A percentile compares a stretch with the other conserved stretches of the same genome.
Conservation (phyloP, 2,888 invertebrate genomes). For the Camptogramma bilineatum region DNA sequence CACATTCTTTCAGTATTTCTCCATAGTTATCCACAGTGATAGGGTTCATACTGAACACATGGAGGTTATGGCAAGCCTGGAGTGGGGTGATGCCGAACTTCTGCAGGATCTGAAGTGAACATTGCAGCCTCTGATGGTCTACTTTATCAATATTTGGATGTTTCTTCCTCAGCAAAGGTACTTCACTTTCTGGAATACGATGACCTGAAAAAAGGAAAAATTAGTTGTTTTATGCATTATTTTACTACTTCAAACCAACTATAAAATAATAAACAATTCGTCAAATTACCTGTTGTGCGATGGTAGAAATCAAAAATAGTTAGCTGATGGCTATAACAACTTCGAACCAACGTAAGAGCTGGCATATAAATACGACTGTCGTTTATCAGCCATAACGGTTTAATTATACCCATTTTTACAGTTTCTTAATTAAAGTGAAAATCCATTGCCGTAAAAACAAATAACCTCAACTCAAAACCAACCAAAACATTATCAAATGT, state of each 20-base stretch:
- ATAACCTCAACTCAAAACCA: not conserved
- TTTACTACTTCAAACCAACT: no score
- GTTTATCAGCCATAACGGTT: slow-evolving; percentile 14
- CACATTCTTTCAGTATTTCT: slow-evolving; percentile 86
- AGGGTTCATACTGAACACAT: slow-evolving; percentile 84
- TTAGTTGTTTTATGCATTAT: not conserved
- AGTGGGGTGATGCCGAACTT: slow-evolving; percentile 77
- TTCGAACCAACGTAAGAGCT: slow-evolving; percentile 13
- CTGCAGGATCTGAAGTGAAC: slow-evolving; percentile 64
- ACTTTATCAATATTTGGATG: slow-evolving; percentile 69
- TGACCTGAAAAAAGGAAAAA: slow-evolving; percentile 57
- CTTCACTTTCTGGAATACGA: slow-evolving; percentile 50
- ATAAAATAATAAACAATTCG: not conserved
- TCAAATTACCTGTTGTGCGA: slow-evolving; percentile 62
- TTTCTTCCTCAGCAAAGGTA: slow-evolving; percentile 60
- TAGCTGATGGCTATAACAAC: slow-evolving; percentile 48
- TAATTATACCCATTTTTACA: slow-evolving; percentile 27
- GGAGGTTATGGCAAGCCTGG: slow-evolving; percentile 83
- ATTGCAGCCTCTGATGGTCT: slow-evolving; percentile 62
- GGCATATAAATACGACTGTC: slow-evolving; percentile 26
- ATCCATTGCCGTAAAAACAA: not conserved
- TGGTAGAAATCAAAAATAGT: slow-evolving; percentile 70
- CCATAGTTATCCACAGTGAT: slow-evolving; percentile 86
- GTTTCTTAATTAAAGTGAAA: not conserved
- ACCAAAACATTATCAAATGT: not conserved